Evolutionary conservation across 2,888 invertebrate genomes (phyloP).

Genomic region (Nomada fucata): DNA sequence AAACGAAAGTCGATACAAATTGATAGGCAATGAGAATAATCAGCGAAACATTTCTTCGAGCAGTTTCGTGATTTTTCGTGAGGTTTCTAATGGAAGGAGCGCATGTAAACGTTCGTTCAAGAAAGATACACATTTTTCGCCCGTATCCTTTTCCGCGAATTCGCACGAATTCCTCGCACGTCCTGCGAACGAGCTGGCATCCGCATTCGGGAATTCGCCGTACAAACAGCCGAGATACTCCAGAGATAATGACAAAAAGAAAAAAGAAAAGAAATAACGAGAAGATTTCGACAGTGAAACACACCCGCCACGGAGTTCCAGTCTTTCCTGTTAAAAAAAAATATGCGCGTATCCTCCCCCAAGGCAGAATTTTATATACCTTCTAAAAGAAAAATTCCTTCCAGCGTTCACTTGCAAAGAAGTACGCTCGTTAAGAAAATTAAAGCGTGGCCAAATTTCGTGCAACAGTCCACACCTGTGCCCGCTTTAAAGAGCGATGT

Average conservation of each 20-base stretch:
- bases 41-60: too few relatives aligned
- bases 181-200: conserved; percentile 65
- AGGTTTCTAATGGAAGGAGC: conserved; percentile 23
- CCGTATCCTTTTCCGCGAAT: conserved; percentile 63
- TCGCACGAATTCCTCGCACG: conserved; percentile 72
- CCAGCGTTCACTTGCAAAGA: too few relatives aligned
- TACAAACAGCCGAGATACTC: conserved; percentile 48
- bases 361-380: too few relatives aligned
- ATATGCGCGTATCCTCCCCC: too few relatives aligned
- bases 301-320: background rate
- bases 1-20: too few relatives aligned
- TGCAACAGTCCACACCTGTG: too few relatives aligned
- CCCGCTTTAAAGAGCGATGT: too few relatives aligned
- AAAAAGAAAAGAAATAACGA: conserved; percentile 46
- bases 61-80: background rate
- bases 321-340: too few relatives aligned
- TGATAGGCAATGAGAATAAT: too few relatives aligned
- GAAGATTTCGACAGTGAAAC: conserved; percentile 27
- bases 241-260: conserved; percentile 52
- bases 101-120: conserved; percentile 15
- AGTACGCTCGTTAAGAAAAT: too few relatives aligned
- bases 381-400: too few relatives aligned
- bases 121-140: conserved; percentile 49
- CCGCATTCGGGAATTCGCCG: conserved; percentile 58
- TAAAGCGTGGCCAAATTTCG: too few relatives aligned